Conservation (phyloP, 2,888 invertebrate species). For the Falcaria lacertinaria region DNA sequence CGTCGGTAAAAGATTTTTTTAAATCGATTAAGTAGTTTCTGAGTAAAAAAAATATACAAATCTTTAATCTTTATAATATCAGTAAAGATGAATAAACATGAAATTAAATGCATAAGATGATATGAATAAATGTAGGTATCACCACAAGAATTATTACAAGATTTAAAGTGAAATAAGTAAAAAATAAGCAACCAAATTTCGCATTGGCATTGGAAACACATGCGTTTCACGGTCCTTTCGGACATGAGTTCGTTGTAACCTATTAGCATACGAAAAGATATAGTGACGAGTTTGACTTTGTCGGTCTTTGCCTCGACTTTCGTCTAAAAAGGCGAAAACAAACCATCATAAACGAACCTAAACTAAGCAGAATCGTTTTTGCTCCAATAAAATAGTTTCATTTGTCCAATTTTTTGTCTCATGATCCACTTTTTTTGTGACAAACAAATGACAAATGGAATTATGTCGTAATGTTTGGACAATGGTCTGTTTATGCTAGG, state of each 20-base stretch:
- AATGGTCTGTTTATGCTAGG: slow-evolving; percentile 53
- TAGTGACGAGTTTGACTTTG: slow-evolving; percentile 53
- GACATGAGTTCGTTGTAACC: slow-evolving; percentile 65
- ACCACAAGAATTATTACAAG: slow-evolving; percentile 8
- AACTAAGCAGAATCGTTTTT: slow-evolving; percentile 60
- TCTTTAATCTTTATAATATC: too few relatives aligned
- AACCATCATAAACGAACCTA: slow-evolving; percentile 48
- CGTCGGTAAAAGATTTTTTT: too few relatives aligned
- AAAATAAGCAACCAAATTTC: slow-evolving; percentile 42
- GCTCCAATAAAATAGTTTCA: slow-evolving; percentile 58
- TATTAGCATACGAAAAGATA: slow-evolving; percentile 72
- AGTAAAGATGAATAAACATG: too few relatives aligned
- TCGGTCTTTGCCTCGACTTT: slow-evolving; percentile 57
- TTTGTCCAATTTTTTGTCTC: slow-evolving; percentile 41
- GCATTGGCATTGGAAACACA: slow-evolving; percentile 55
- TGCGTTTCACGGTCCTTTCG: slow-evolving; percentile 47
- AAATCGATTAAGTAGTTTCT: too few relatives aligned
- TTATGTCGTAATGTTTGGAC: slow-evolving; percentile 61
- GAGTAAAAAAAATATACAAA: too few relatives aligned
- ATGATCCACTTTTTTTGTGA: slow-evolving; percentile 47
- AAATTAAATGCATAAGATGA: too few relatives aligned
- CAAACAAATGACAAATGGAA: slow-evolving; percentile 39
- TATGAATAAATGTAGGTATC: too few relatives aligned
- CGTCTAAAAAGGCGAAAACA: slow-evolving; percentile 57
- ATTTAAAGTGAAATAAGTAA: slow-evolving; percentile 20